Evolutionary conservation across 2,113 vertebrate genomes (phyloP).

Genomic region (Meles meles): DNA sequence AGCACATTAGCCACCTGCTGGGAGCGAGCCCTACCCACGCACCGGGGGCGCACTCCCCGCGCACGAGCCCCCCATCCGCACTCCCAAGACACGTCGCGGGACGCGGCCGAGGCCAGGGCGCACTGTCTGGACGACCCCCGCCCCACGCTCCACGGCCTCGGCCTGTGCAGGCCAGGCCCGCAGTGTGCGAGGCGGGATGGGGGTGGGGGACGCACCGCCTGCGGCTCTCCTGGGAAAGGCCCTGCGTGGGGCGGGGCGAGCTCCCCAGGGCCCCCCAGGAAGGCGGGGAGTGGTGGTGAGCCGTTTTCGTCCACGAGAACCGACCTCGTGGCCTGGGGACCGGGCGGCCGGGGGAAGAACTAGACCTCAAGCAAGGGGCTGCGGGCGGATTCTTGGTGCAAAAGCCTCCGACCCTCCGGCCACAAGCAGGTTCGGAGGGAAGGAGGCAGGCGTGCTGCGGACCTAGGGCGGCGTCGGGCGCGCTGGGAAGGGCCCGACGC

Average conservation of each 20-base stretch:
- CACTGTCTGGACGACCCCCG: background rate
- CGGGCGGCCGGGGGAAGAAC: background rate
- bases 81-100: background rate
- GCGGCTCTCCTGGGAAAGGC: background rate
- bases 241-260: rapidly evolving
- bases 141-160: too few relatives aligned
- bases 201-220: too few relatives aligned
- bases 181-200: background rate
- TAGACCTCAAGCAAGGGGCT: background rate
- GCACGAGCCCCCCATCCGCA: background rate
- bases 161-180: background rate
- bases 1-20: background rate
- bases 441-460: background rate
- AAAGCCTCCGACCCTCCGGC: background rate
- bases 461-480: background rate
- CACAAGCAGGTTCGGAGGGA: background rate
- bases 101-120: background rate
- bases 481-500: background rate
- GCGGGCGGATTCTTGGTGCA: too few relatives aligned
- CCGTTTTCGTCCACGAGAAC: too few relatives aligned
- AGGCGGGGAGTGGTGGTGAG: background rate
- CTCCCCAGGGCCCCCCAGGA: background rate
- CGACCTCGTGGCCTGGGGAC: too few relatives aligned
- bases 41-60: background rate
- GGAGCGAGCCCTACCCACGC: background rate